Conservation (phyloP, 1,140 invertebrate species). For the Pinna nobilis region DNA sequence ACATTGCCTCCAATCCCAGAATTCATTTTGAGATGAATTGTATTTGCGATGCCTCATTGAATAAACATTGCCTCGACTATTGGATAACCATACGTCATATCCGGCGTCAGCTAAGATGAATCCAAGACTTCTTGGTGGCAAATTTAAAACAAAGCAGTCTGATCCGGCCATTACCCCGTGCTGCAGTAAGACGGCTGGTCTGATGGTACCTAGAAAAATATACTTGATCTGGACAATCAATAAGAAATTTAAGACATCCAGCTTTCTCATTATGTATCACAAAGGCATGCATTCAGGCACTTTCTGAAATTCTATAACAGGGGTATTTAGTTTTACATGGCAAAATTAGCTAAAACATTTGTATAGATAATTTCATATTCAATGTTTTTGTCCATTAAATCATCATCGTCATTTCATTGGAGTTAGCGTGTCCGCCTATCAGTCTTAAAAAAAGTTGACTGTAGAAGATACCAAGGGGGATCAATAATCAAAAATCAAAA, state of each 20-base stretch:
- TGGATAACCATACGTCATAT: conserved; percentile 85
- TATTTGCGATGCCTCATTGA: conserved; percentile 75
- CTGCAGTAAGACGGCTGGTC: conserved; percentile 58
- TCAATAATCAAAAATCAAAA: too few relatives aligned
- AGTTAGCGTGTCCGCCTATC: too few relatives aligned
- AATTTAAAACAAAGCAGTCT: conserved; percentile 52
- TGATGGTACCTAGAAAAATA: neutral
- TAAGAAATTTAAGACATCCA: neutral
- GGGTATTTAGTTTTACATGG: neutral
- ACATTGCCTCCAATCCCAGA: conserved; percentile 84
- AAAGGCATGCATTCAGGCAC: neutral
- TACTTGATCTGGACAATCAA: neutral
- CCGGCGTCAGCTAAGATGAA: conserved; percentile 81
- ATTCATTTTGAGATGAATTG: conserved; percentile 76
- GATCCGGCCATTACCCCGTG: conserved; percentile 57
- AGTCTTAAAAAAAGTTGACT: too few relatives aligned
- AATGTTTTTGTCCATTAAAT: too few relatives aligned
- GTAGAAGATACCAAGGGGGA: too few relatives aligned
- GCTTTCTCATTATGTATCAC: neutral
- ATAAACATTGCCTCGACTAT: conserved; percentile 80
- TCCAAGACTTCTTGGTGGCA: conserved; percentile 49
- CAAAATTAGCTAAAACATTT: too few relatives aligned
- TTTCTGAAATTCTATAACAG: neutral
- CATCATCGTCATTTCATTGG: too few relatives aligned
- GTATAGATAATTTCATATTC: too few relatives aligned